phyloP scores from a whole-genome alignment of 2,888 invertebrate genomes.

The Lepidochitona cinerea region DNA sequence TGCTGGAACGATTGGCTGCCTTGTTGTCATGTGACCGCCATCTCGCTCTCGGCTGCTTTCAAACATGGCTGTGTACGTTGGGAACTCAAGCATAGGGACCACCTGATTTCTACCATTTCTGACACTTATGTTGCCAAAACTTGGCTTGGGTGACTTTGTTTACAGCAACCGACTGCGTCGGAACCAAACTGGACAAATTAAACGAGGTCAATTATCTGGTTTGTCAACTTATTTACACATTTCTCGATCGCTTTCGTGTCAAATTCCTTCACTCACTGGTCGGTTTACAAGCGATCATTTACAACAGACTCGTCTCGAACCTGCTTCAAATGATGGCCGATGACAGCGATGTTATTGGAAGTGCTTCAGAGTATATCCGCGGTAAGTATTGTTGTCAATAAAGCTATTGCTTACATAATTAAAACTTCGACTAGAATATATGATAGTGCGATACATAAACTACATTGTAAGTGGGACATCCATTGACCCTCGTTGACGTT shows the following conservation, averaged over 20 bases:
- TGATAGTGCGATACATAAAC: no score
- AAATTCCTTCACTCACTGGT: background rate
- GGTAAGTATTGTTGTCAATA: conserved; percentile 45
- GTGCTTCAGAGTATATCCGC: conserved; percentile 70
- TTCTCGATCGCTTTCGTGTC: background rate
- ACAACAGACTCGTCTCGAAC: background rate
- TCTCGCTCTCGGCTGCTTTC: conserved; percentile 47
- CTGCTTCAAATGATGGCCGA: conserved; percentile 57
- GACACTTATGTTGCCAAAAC: background rate
- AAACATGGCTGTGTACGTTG: conserved; percentile 53
- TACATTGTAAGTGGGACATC: no score
- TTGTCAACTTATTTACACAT: background rate
- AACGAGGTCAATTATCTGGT: background rate
- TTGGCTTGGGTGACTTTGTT: background rate
- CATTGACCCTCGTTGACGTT: background rate
- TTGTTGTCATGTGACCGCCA: conserved; percentile 28
- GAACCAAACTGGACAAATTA: background rate
- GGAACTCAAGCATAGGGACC: background rate
- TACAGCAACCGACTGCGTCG: background rate
- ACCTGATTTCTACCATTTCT: background rate
- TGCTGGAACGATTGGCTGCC: conserved; percentile 47
- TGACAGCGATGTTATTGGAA: conserved; percentile 69
- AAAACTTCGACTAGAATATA: background rate
- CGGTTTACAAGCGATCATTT: background rate
- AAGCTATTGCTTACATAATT: background rate